Evolutionary conservation across 1,140 invertebrate genomes (phyloP).

Genomic region (Drosophila leontia): DNA sequence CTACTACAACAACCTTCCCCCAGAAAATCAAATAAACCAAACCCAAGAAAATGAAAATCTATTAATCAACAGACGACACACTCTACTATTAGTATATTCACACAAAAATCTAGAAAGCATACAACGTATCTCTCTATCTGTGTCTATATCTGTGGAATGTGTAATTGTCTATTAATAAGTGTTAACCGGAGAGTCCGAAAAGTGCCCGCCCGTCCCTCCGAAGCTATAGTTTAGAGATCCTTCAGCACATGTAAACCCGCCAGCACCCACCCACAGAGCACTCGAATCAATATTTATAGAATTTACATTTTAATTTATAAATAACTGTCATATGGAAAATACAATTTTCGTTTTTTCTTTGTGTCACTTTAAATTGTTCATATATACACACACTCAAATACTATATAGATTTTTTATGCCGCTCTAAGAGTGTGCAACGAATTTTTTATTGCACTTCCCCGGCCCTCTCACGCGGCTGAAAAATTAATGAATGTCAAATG

Average conservation of each 20-base stretch:
- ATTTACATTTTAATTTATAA: constrained; percentile 34
- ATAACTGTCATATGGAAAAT: constrained; percentile 24
- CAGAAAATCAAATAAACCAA: constrained; percentile 6
- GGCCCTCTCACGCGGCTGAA: constrained; percentile 19
- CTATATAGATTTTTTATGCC: constrained; percentile 19
- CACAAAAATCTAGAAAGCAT: constrained; percentile 28
- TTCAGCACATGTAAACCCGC: constrained; percentile 8
- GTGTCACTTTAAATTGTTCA: constrained; percentile 43
- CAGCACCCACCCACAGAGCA: constrained; percentile 15
- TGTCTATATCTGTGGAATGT: constrained; percentile 50
- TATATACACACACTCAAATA: background rate
- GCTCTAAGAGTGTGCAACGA: constrained; percentile 63
- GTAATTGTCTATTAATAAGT: constrained; percentile 52
- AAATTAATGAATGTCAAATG: constrained; percentile 79
- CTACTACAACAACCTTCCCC: constrained; percentile 61
- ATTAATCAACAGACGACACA: constrained; percentile 25
- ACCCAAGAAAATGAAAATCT: background rate
- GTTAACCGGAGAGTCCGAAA: constrained; percentile 19
- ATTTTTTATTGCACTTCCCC: constrained; percentile 42
- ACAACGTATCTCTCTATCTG: constrained; percentile 12
- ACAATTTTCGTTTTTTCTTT: constrained; percentile 16
- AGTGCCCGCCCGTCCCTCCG: background rate
- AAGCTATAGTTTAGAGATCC: constrained; percentile 19
- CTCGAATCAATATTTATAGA: constrained; percentile 25
- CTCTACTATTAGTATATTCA: constrained; percentile 3